These are phyloP conservation scores for Acholoe squamosa DNA, from an alignment of 2,888 invertebrate genomes.

Conservation along the genomic window DNA sequence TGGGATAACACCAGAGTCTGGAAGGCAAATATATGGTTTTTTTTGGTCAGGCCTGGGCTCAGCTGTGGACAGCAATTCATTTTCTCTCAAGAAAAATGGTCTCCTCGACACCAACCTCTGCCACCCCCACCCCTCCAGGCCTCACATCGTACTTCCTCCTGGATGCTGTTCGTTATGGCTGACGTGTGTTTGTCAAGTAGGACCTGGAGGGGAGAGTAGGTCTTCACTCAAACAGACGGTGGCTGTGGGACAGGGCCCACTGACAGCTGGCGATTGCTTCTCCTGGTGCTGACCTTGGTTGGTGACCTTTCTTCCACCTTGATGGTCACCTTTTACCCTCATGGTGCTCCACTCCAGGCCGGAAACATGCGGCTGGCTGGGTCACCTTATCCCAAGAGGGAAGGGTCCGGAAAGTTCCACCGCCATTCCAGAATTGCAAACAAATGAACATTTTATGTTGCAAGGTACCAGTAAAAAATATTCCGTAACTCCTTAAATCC, in stretches of 20 bases:
- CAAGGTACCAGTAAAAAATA: too few relatives aligned
- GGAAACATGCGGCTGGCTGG: background rate
- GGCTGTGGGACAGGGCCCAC: background rate
- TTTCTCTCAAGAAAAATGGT: background rate
- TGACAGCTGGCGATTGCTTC: slow-evolving; percentile 28
- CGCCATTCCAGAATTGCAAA: too few relatives aligned
- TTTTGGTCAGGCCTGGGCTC: background rate
- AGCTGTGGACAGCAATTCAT: background rate
- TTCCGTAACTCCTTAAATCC: too few relatives aligned
- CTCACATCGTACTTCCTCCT: background rate
- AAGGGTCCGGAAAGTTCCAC: background rate
- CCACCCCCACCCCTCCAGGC: background rate
- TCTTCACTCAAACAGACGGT: slow-evolving; percentile 24
- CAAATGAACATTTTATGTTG: too few relatives aligned
- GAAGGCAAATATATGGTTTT: background rate
- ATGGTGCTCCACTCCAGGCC: background rate
- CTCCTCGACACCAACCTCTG: background rate
- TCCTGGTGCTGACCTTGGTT: background rate
- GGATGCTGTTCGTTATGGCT: slow-evolving; percentile 11
- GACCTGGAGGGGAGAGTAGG: background rate
- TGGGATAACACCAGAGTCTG: background rate
- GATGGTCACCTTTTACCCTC: background rate
- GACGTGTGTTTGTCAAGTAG: background rate
- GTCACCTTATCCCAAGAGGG: too few relatives aligned
- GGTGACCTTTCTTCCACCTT: background rate